phyloP scores from a whole-genome alignment of 2,113 vertebrate genomes.

The Sapajus apella region DNA sequence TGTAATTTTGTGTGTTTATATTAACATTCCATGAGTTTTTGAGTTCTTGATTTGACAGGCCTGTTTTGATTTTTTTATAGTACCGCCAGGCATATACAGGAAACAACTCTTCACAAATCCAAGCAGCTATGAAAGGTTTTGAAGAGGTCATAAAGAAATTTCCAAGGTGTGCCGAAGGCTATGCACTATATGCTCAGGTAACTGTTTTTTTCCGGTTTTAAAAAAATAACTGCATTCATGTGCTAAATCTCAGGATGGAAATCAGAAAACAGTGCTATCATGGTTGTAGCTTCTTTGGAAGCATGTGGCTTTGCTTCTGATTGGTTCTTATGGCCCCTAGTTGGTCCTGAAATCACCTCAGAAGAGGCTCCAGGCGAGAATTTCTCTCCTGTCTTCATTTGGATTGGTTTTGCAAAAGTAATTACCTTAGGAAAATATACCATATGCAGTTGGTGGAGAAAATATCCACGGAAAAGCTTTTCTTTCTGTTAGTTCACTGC shows the following conservation, averaged over 20 bases:
- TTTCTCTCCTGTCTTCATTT: slow-evolving; percentile 41
- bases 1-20: slow-evolving; percentile 3
- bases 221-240: background rate
- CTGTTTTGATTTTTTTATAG: slow-evolving; percentile 81
- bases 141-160: slow-evolving; percentile 97
- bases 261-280: background rate
- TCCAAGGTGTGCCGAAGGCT: slow-evolving; percentile 97
- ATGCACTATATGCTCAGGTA: slow-evolving; percentile 98
- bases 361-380: background rate
- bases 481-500: background rate
- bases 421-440: background rate
- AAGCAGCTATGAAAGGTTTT: slow-evolving; percentile 97
- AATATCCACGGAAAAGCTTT: background rate
- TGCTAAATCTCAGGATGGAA: background rate
- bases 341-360: background rate
- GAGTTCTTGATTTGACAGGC: slow-evolving; percentile 40
- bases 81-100: slow-evolving; percentile 99
- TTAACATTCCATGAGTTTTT: slow-evolving; percentile 10
- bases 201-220: background rate
- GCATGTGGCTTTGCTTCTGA: background rate
- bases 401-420: background rate
- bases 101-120: slow-evolving; percentile 94
- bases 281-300: background rate
- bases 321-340: background rate
- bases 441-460: background rate